Conservation (phyloP, 2,113 vertebrate genomes). For the Microcebus griseorufus region DNA sequence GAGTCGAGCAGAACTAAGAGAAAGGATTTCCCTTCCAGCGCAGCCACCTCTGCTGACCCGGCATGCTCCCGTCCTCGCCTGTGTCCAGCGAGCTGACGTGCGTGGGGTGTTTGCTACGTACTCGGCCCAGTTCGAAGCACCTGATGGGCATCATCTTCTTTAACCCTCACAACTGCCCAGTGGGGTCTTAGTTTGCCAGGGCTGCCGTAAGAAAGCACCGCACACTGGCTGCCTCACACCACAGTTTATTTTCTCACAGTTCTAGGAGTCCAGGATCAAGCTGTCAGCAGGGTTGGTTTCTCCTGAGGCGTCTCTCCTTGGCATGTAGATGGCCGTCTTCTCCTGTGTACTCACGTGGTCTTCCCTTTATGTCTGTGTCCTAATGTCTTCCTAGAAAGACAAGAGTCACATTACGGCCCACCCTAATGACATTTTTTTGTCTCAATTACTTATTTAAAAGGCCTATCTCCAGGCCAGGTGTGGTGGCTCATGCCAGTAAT, state of each 20-base stretch:
- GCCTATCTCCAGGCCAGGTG: too few species aligned
- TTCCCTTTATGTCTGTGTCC: not conserved
- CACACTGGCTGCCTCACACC: fast-evolving
- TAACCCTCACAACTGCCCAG: not conserved
- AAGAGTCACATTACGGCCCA: not conserved
- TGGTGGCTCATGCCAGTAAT: too few species aligned
- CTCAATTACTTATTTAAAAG: not conserved
- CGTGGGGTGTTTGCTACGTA: fast-evolving
- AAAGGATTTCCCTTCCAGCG: too few species aligned
- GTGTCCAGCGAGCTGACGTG: fast-evolving
- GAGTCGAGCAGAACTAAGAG: not conserved
- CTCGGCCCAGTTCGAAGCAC: not conserved
- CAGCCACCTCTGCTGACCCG: fast-evolving
- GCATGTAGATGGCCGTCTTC: too few species aligned
- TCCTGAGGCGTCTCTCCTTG: not conserved
- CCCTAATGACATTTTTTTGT: not conserved
- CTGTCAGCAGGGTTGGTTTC: not conserved
- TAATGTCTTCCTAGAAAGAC: not conserved
- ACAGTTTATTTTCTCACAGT: not conserved
- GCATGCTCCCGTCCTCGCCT: fast-evolving
- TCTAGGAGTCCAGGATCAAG: not conserved
- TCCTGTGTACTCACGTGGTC: not conserved
- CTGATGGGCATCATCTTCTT: fast-evolving
- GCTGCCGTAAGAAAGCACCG: fast-evolving
- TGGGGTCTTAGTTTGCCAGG: not conserved